A percentile compares a stretch with the other conserved stretches of the same genome.
Conservation (phyloP, 2,113 vertebrate genomes). For the Campylorhamphus procurvoides region DNA sequence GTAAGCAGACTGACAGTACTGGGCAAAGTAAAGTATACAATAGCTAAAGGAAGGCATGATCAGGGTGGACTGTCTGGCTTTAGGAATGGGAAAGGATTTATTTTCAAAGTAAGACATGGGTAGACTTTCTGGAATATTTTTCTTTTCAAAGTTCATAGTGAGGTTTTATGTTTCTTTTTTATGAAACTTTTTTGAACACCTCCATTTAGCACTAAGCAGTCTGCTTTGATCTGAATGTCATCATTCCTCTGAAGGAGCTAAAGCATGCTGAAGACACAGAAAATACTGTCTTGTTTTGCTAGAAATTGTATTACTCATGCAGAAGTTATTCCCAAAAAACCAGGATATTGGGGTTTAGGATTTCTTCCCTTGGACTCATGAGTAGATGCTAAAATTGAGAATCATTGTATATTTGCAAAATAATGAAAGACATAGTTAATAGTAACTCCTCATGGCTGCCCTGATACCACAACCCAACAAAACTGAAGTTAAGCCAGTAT, state of each 20-base stretch:
- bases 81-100: not conserved
- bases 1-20: not conserved
- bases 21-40: not conserved
- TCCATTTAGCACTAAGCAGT: not conserved
- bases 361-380: not conserved
- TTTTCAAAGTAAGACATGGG: not conserved
- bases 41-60: not conserved
- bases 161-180: not conserved
- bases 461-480: not conserved
- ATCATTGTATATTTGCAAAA: not conserved
- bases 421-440: not conserved
- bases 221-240: constrained; percentile 9
- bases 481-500: not conserved
- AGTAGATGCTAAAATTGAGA: not conserved
- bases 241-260: not conserved
- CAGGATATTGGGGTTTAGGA: not conserved
- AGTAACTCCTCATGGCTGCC: not conserved
- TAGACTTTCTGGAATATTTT: not conserved
- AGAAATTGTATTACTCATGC: not conserved
- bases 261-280: not conserved
- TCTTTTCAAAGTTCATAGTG: not conserved
- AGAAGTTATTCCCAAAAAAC: not conserved
- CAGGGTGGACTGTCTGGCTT: not conserved
- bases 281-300: not conserved
- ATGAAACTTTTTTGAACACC: not conserved